Conservation (phyloP, 1,140 invertebrate genomes). For the Drosophila azteca region DNA sequence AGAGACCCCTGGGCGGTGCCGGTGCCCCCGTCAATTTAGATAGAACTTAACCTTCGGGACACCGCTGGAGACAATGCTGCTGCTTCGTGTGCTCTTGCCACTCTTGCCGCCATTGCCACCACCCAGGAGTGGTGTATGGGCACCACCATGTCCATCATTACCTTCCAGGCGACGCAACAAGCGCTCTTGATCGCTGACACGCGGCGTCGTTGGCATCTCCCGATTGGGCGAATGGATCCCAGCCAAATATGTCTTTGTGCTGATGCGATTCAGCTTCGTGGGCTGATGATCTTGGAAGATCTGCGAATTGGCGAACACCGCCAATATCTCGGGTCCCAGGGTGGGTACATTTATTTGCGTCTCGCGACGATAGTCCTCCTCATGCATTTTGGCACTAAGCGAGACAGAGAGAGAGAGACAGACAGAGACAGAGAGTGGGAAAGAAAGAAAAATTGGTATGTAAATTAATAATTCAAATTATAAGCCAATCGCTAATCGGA, state of each 20-base stretch:
- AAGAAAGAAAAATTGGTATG: slow-evolving; percentile 7
- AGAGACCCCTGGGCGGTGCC: not conserved
- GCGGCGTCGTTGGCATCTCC: slow-evolving; percentile 71
- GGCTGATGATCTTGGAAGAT: slow-evolving; percentile 83
- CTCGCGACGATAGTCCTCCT: slow-evolving; percentile 82
- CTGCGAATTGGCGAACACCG: slow-evolving; percentile 83
- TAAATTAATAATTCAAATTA: slow-evolving; percentile 38
- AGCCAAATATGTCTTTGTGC: slow-evolving; percentile 73
- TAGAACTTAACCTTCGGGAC: slow-evolving; percentile 78
- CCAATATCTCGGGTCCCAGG: slow-evolving; percentile 79
- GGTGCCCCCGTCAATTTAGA: slow-evolving; percentile 46
- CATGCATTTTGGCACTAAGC: slow-evolving; percentile 78
- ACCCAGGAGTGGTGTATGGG: slow-evolving; percentile 57
- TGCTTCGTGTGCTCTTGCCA: slow-evolving; percentile 73
- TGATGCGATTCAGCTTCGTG: slow-evolving; percentile 73
- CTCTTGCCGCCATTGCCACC: slow-evolving; percentile 57
- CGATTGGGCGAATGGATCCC: slow-evolving; percentile 73
- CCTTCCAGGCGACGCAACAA: slow-evolving; percentile 79
- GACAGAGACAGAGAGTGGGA: not conserved
- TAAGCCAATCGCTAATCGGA: slow-evolving; percentile 36
- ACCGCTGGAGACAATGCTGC: slow-evolving; percentile 67
- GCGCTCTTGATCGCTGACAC: slow-evolving; percentile 75
- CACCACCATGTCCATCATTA: slow-evolving; percentile 67
- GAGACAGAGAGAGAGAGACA: not conserved
- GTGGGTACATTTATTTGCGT: slow-evolving; percentile 82